Evolutionary conservation across 2,888 invertebrate genomes (phyloP).

Genomic region (Ophraella communa): DNA sequence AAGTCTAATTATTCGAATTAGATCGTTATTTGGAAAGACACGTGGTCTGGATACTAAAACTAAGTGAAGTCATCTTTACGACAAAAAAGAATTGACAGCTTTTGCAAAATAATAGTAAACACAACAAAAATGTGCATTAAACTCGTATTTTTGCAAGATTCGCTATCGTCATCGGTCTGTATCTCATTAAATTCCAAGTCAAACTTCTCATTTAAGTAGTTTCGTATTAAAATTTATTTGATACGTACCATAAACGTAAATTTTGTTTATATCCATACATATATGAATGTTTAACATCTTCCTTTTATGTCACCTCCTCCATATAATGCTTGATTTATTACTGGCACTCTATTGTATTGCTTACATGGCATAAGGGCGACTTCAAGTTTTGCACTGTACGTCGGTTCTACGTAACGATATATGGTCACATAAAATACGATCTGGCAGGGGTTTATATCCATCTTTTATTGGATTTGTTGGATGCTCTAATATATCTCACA

Average conservation of each 20-base stretch:
- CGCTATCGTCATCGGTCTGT: too few relatives aligned
- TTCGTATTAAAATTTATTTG: background rate
- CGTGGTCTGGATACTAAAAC: too few relatives aligned
- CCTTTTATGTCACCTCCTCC: background rate
- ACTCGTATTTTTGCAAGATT: too few relatives aligned
- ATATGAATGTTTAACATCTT: background rate
- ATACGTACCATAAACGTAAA: background rate
- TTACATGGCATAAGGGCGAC: slow-evolving; percentile 7
- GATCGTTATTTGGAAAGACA: too few relatives aligned
- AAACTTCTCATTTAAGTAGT: too few relatives aligned
- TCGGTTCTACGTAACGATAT: slow-evolving; percentile 3
- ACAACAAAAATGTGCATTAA: too few relatives aligned
- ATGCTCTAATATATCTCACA: slow-evolving; percentile 6
- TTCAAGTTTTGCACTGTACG: slow-evolving; percentile 3
- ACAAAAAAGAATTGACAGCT: too few relatives aligned
- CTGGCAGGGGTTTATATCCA: slow-evolving; percentile 11
- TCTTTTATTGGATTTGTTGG: slow-evolving; percentile 5
- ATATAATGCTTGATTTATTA: slow-evolving; percentile 12
- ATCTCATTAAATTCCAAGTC: too few relatives aligned
- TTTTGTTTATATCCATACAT: background rate
- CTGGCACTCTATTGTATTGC: slow-evolving; percentile 8
- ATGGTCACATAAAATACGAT: slow-evolving; percentile 20
- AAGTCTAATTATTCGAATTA: too few relatives aligned
- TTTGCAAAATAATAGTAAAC: too few relatives aligned
- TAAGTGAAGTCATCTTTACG: too few relatives aligned